Evolutionary conservation across 2,888 invertebrate genomes (phyloP).

Genomic region (Eucera pruinosa): DNA sequence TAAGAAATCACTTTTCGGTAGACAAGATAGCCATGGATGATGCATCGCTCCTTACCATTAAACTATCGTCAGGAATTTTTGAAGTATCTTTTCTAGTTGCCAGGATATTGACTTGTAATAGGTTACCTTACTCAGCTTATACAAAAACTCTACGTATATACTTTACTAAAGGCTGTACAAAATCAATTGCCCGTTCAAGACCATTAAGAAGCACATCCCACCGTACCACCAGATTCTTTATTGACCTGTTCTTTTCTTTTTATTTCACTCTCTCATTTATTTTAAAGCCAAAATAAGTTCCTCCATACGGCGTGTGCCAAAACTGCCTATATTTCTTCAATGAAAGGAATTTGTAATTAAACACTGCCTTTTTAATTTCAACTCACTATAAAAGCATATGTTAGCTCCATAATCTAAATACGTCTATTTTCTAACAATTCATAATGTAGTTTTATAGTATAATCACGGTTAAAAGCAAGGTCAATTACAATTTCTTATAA

Average conservation of each 20-base stretch:
- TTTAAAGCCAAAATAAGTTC: neutral
- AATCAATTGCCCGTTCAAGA: neutral
- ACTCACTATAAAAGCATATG: no score
- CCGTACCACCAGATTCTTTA: neutral
- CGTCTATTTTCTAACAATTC: no score
- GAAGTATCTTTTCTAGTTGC: neutral
- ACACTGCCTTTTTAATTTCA: no score
- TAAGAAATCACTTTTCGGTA: neutral
- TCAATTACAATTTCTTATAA: no score
- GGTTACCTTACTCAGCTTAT: neutral
- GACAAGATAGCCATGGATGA: neutral
- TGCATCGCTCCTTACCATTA: neutral
- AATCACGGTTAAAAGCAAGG: no score
- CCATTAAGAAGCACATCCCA: neutral
- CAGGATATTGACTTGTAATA: neutral
- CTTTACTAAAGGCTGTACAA: neutral
- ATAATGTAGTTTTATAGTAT: no score
- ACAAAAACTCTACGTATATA: neutral
- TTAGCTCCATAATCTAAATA: no score
- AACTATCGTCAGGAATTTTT: slow-evolving; percentile 13
- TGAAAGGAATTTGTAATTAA: no score
- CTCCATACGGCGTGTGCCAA: no score
- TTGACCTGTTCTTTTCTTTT: neutral
- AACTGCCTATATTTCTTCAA: no score
- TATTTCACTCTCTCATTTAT: neutral